Evolutionary conservation across 2,888 invertebrate genomes (phyloP), one percentile per base, ranked within the genome.

Genomic region (Tetheella fluctuosa): DNA sequence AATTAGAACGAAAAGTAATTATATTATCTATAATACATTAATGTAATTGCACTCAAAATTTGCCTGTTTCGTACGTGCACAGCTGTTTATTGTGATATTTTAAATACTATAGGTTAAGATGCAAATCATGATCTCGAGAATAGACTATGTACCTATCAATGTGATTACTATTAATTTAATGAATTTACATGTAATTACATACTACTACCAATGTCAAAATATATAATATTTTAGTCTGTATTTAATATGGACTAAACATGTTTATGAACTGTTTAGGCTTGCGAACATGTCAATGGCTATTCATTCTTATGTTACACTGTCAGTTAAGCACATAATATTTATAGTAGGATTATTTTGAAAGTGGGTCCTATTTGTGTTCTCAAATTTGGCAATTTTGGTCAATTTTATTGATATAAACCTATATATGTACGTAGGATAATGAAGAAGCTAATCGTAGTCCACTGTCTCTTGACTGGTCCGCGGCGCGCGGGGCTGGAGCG

Each of bases 81-180:
- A 87, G 89, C 88, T 93, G 93, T 93, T 93, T 91, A 93, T 92
- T 93, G 93, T 93, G 93, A 93, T 93, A 93, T 93, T 93, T 93
- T 92, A 89, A 91, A 91, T 88, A 91, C 84, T 88, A 83, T 91
- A 92, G 91, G 81, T 80, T 92, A 93, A 91, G 91, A 81, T 80
- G 85, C 89, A 88, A 88, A 86, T 84, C 84, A 88, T 84, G 85
- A 88, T 90, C 86, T 91, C 85, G 81, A 80, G 81, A 81, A 85
- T 89, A 89, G 84, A 88, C 84, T 90, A 86, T 85, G 83, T 89
- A 90, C 86, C 87, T 89, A 85, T 89, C 81, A 81, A 86, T 88
- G 86, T 89, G 85, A 89, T 88, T 88, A 84, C 84, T 83, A 81
- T 83, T 86, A 77, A 82, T 88, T 87, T 87, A 83, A 78, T 76